Base-by-base conservation (phyloP, 2,797 vertebrate genomes). In the Siniperca scherzeri region DNA sequence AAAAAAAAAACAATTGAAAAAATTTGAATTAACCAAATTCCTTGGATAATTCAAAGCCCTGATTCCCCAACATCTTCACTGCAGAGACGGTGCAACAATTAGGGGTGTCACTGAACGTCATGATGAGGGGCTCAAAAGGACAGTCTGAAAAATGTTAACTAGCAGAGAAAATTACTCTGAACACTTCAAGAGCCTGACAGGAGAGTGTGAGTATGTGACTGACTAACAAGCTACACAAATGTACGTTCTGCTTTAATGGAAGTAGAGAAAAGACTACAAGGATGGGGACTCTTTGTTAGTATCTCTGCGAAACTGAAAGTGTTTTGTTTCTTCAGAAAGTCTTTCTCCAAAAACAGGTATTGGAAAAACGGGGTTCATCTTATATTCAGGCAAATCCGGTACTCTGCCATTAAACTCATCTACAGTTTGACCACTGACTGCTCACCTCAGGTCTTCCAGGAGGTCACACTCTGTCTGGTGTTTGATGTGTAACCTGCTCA, bases 381-480 rank as follows among this genome's bases (percentile, higher is more conserved):
- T 13, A 22, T 40, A 11, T 19, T 10, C 14, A 14, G 14, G 13
- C 13, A 17, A 22, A 40, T n/a, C 9, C 12, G 3, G 19, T 16
- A 46, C 5, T 65, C 14, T 46, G 62, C 44, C 17, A 25, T 74
- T 12, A 48, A 77, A 3, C 46, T 19, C 2, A 3, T 67, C 22
- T 4, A 52, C 48, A 40, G n/a, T 11, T 44, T 11, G 81, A 59
- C 83, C 48, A 70, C 22, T 3, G 33, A 44, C 74, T 71, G 65
- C 96, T 97, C 96, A 99, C 98, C 98, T 99, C 94, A 99, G 96
- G 91, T 99, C 98, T 89, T 99, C 98, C 78, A 99, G 96, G 72
- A 99, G 97, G 87, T 99, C 98, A 92, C 97, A 98, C 93, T 99
- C 98, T 75, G 97, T 95, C 93, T 99, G 98, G 91, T 99, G 98